A percentile compares a stretch with the other conserved stretches of the same genome.
Evolutionary conservation across 2,888 invertebrate species (phyloP).

Genomic region (Podabrus alpinus): DNA sequence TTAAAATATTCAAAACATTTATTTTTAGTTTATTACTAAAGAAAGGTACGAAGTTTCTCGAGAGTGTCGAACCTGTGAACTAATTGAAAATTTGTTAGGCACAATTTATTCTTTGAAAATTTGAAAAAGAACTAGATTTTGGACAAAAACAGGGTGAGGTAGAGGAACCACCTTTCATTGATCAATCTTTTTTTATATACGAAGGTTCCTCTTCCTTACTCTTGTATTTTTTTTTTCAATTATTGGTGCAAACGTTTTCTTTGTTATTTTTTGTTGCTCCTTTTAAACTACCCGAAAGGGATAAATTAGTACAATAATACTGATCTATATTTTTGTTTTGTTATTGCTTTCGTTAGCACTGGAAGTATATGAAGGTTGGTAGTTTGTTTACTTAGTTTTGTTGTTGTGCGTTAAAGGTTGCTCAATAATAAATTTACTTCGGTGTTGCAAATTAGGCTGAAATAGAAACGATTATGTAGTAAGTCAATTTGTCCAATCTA

Average conservation of each 20-base stretch:
- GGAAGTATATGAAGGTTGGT: conserved; percentile 82
- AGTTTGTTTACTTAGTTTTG: conserved; percentile 11
- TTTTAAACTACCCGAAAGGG: background rate
- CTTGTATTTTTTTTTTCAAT: too few relatives aligned
- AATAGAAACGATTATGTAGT: background rate
- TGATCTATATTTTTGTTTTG: conserved; percentile 41
- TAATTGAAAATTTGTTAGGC: too few relatives aligned
- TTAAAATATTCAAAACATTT: background rate
- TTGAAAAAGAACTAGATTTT: too few relatives aligned
- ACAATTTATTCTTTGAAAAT: too few relatives aligned
- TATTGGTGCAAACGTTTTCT: too few relatives aligned
- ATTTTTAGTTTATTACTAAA: background rate
- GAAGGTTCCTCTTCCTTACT: too few relatives aligned
- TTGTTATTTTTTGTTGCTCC: background rate
- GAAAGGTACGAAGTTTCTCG: background rate
- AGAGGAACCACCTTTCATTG: too few relatives aligned
- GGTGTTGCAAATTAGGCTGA: background rate
- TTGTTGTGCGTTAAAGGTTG: background rate
- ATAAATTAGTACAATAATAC: background rate
- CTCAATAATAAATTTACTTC: background rate
- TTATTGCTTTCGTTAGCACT: conserved; percentile 67
- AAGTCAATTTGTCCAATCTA: background rate
- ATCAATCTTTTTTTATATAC: too few relatives aligned
- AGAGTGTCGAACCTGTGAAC: background rate
- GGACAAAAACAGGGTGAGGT: too few relatives aligned